phyloP scores from a whole-genome alignment of 2,797 vertebrate genomes.

The Amniataba percoides region DNA sequence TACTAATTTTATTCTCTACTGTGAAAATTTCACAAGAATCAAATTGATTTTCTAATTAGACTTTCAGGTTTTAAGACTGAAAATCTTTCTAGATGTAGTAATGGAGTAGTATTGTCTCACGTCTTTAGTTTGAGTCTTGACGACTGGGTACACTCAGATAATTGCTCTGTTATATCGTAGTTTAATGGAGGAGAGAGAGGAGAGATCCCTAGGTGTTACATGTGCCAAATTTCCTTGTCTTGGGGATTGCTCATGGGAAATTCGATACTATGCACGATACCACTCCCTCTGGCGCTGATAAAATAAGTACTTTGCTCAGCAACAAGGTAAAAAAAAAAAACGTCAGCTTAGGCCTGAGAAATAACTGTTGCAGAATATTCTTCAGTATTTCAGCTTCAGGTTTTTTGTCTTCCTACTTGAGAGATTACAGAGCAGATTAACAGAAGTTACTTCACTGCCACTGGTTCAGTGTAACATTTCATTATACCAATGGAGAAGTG shows the following conservation, averaged over 20 bases:
- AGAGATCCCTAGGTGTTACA: conserved; percentile 18
- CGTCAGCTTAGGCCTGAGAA: not conserved
- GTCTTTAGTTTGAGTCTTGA: not conserved
- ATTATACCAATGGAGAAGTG: conserved; percentile 63
- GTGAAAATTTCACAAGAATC: not conserved
- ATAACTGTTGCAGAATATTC: not conserved
- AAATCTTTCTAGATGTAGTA: not conserved
- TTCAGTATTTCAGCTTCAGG: not conserved
- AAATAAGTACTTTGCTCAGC: not conserved
- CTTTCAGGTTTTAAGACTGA: not conserved
- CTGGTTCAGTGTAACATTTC: conserved; percentile 49
- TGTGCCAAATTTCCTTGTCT: conserved; percentile 31
- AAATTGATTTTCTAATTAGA: not conserved
- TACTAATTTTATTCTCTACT: not conserved
- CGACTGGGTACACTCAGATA: not conserved
- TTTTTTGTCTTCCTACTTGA: not conserved
- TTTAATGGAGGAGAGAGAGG: not conserved
- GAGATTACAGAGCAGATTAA: conserved; percentile 32
- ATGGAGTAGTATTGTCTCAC: not conserved
- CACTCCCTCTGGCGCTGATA: conserved; percentile 1
- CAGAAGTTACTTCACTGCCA: conserved; percentile 25
- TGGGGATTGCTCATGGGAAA: conserved; percentile 16
- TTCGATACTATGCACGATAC: conserved; percentile 4
- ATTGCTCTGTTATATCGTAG: conserved; percentile 13
- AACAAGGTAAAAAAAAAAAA: conserved; percentile 8